These are phyloP conservation scores for Machimus atricapillus DNA, from an alignment of 2,888 invertebrate species.

Conservation along the genomic window DNA sequence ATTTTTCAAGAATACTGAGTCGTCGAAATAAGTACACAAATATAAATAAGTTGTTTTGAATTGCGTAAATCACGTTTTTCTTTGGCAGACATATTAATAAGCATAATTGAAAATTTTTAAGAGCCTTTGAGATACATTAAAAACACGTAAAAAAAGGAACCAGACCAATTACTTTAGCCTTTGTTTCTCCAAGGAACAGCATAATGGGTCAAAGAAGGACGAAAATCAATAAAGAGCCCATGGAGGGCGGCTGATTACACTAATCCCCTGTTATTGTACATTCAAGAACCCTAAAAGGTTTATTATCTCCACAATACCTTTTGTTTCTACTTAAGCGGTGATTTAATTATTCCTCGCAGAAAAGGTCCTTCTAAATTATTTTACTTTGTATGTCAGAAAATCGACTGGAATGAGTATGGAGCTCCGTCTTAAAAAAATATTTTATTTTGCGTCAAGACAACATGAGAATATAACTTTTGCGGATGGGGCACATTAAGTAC, in stretches of 20 bases:
- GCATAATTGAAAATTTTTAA: neutral
- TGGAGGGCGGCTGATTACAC: neutral
- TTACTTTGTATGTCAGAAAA: neutral
- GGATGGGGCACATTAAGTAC: neutral
- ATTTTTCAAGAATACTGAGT: no score
- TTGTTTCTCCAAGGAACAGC: neutral
- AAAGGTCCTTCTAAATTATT: neutral
- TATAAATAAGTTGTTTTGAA: neutral
- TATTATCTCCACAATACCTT: neutral
- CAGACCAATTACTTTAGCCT: neutral
- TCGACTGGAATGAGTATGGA: neutral
- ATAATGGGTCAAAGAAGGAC: neutral
- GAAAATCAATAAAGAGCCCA: neutral
- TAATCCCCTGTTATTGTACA: neutral
- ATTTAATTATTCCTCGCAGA: neutral
- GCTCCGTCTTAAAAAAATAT: neutral
- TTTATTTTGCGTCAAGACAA: neutral
- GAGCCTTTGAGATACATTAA: neutral
- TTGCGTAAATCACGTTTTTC: neutral
- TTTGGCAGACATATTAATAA: neutral
- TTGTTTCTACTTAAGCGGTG: neutral
- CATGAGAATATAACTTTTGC: neutral
- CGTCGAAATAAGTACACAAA: neutral
- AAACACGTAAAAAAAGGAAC: neutral
- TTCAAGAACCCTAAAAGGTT: neutral